phyloP scores from a whole-genome alignment of 2,113 vertebrate species.

The Crotalus tigris region DNA sequence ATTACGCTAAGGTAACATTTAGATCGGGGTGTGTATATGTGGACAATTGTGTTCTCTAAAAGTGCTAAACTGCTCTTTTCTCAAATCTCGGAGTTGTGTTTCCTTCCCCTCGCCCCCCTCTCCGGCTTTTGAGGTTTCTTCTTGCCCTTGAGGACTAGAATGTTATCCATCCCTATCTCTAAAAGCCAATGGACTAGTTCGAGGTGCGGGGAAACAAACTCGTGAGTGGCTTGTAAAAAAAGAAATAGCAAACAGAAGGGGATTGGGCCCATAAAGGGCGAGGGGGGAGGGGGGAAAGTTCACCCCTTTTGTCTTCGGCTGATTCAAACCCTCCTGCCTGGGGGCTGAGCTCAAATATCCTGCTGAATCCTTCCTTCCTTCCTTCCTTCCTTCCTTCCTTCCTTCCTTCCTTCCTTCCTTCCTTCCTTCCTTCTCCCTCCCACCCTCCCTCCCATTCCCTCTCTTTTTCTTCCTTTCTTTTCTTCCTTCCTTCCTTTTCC shows the following conservation, averaged over 20 bases:
- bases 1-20: background rate
- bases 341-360: background rate
- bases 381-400: background rate
- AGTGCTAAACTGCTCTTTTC: too few species aligned
- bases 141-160: background rate
- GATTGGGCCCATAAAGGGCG: background rate
- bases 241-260: too few species aligned
- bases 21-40: background rate
- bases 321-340: background rate
- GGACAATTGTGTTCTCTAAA: background rate
- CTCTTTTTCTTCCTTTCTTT: too few species aligned
- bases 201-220: too few species aligned
- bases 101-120: background rate
- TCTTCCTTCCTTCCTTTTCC: background rate
- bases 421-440: too few species aligned
- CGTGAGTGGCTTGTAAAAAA: background rate
- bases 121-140: background rate
- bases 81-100: background rate
- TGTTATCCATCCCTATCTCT: background rate
- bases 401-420: too few species aligned
- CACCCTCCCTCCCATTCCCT: too few species aligned
- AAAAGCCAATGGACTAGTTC: background rate
- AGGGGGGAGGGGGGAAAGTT: background rate
- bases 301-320: background rate
- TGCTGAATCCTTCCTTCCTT: background rate